Conservation (phyloP, 2,797 vertebrate species). For the Muscicapa striata region DNA sequence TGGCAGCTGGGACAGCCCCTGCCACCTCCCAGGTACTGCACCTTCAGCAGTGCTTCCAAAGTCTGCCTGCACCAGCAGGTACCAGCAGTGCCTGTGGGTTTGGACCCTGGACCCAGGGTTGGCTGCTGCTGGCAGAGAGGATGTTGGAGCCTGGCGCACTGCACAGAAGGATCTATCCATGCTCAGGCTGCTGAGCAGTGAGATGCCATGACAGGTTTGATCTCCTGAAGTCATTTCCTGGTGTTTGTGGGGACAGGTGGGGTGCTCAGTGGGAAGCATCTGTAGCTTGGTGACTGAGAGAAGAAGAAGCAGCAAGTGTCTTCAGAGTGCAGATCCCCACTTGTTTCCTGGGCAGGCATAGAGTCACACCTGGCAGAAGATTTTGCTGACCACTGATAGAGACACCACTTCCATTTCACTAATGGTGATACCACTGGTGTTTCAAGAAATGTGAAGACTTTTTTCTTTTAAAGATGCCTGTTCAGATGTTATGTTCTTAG, state of each 20-base stretch:
- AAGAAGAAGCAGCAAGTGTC: background rate
- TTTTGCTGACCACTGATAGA: background rate
- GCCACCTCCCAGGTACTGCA: background rate
- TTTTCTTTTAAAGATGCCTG: background rate
- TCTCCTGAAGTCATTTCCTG: background rate
- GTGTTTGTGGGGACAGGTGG: background rate
- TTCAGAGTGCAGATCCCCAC: background rate
- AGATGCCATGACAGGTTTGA: background rate
- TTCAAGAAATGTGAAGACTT: background rate
- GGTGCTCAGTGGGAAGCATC: background rate
- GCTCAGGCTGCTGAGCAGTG: no score
- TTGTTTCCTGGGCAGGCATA: background rate
- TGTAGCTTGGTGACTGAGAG: background rate
- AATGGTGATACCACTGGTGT: background rate
- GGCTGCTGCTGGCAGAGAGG: background rate
- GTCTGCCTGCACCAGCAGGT: accelerated
- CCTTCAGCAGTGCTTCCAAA: background rate
- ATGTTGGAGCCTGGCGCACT: background rate
- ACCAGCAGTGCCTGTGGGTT: accelerated
- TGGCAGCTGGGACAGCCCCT: background rate
- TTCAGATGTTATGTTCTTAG: background rate
- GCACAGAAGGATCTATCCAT: background rate
- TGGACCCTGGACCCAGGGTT: accelerated
- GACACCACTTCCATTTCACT: background rate
- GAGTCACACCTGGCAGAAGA: background rate